phyloP scores from a whole-genome alignment of 1,140 invertebrate genomes.

The Pogonomyrmex californicus region DNA sequence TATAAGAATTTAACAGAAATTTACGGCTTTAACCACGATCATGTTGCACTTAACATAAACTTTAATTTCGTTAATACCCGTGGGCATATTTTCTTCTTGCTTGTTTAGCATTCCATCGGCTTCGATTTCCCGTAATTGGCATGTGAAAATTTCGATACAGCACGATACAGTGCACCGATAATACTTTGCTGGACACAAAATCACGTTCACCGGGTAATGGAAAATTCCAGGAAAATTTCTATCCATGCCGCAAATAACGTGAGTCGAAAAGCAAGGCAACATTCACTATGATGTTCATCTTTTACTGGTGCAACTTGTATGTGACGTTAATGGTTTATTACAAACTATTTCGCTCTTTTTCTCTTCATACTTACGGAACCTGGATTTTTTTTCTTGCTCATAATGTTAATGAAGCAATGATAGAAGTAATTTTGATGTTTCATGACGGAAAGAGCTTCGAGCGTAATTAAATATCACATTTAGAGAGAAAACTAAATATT shows the following conservation, averaged over 20 bases:
- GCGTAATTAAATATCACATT: not conserved
- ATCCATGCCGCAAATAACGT: slow-evolving; percentile 36
- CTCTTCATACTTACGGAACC: slow-evolving; percentile 10
- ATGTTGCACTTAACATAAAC: not conserved
- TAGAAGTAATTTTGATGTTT: slow-evolving; percentile 29
- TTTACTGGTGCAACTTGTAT: not conserved
- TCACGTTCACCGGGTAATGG: slow-evolving; percentile 69
- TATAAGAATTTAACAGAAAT: not conserved
- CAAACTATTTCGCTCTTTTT: not conserved
- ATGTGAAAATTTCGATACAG: slow-evolving; percentile 64
- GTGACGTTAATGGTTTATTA: slow-evolving; percentile 46
- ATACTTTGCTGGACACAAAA: slow-evolving; percentile 71
- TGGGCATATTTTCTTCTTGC: not conserved
- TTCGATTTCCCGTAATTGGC: slow-evolving; percentile 68
- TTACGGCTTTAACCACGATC: not conserved
- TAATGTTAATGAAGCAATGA: slow-evolving; percentile 21
- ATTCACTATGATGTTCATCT: too few species aligned
- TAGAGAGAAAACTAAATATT: not conserved
- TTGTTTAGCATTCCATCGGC: slow-evolving; percentile 51
- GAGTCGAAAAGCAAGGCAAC: slow-evolving; percentile 11
- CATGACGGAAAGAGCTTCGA: not conserved
- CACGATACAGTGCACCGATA: slow-evolving; percentile 57
- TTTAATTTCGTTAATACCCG: slow-evolving; percentile 37
- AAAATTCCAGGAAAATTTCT: slow-evolving; percentile 77
- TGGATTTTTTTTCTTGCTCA: not conserved